Evolutionary conservation across 2,888 invertebrate genomes (phyloP).

Genomic region (Drosophila testacea): DNA sequence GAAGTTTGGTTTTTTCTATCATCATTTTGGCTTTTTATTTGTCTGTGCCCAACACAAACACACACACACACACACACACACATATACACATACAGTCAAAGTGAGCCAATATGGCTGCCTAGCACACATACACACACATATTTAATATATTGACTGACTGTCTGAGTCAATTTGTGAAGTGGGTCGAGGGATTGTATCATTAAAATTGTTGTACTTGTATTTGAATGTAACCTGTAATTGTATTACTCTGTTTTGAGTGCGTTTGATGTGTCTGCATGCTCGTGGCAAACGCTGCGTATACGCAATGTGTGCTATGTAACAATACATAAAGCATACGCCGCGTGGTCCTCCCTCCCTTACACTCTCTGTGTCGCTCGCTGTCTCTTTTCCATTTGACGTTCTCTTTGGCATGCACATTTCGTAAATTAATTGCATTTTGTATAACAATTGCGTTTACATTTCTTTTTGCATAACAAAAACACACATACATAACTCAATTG

Average conservation of each 20-base stretch:
- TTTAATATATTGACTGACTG: conserved; percentile 68
- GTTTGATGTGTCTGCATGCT: conserved; percentile 23
- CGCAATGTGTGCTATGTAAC: conserved; percentile 24
- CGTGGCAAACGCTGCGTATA: conserved; percentile 42
- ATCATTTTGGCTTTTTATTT: conserved; percentile 22
- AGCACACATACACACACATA: conserved; percentile 17
- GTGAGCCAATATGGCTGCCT: conserved; percentile 4
- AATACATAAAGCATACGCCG: conserved; percentile 40
- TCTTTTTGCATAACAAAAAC: conserved; percentile 35
- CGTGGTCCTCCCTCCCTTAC: neutral
- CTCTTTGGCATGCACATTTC: conserved; percentile 60
- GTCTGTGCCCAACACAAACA: conserved; percentile 17
- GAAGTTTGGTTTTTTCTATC: conserved; percentile 32
- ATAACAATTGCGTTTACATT: conserved; percentile 51
- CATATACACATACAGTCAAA: conserved; percentile 12
- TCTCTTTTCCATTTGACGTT: conserved; percentile 12
- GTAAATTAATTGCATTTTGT: conserved; percentile 60
- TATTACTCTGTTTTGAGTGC: conserved; percentile 18
- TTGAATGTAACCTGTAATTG: conserved; percentile 38
- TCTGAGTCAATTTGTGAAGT: conserved; percentile 52
- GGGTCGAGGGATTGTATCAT: neutral
- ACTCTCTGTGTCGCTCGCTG: neutral
- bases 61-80: conserved; percentile 17
- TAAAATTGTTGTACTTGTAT: neutral
- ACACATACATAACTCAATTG: conserved; percentile 35